Evolutionary conservation across 2,113 vertebrate species (phyloP), one percentile per base, ranked within the genome.

Genomic region (Isichthys henryi): DNA sequence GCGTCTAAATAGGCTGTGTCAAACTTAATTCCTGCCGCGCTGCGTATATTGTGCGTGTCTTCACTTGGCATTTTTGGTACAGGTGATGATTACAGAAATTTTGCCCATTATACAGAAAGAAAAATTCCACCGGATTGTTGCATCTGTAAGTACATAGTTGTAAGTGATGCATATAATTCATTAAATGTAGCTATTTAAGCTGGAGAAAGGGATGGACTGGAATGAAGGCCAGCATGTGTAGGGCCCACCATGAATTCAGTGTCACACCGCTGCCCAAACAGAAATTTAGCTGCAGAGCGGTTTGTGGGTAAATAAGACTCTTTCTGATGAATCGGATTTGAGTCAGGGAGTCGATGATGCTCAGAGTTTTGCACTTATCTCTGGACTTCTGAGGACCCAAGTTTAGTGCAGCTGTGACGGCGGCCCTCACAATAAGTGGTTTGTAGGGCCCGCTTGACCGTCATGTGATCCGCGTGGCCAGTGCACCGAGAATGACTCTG

Each of bases 401-500:
- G 86, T 46, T n/a, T 48, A 80, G 70, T 48, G 52, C 86, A 90
- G 89, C 89, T 82, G 89, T 39, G 70, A 82, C 50, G 11, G 31
- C 11, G 13, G 23, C 66, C 46, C 86, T 90, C 85, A 90, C 89
- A 90, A 90, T 90, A 49, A 66, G 84, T 35, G 89, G 85, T 74
- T 86, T 90, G 89, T 90, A 66, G 62, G 74, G 89, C 11, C 66
- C 85, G 66, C 89, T 80, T 52, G 84, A 52, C 89, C 62, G 31
- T 90, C 89, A 90, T 77, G 86, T 90, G 89, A 90, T 86, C 62
- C 74, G 49, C 52, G 35, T 43, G 83, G 53, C 85, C 89, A 50
- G 35, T 46, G 85, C 48, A 43, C 46, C 70, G 48, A 87, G 85
- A 70, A 49, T 85, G 88, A 89, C 88, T 46, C 82, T 58, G 62